Base-by-base conservation (phyloP, 2,888 invertebrate genomes). In the Drosophila neotestacea region DNA sequence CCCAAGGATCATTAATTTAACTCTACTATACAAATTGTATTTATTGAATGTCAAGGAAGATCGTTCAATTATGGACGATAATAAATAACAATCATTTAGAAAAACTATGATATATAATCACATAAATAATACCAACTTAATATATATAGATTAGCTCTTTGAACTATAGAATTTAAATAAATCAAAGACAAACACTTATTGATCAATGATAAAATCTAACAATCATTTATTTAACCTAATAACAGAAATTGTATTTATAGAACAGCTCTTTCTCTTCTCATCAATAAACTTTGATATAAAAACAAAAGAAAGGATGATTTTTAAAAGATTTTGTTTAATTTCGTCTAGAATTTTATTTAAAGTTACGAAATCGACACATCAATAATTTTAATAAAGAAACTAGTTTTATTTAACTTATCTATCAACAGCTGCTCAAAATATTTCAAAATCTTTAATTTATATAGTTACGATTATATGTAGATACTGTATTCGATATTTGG, bases 371-470 rank as follows among this genome's bases (percentile, higher is more conserved):
- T 6, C 1, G 27, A 13, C 22, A 4, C 41, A 54, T 42, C 22
- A 22, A 22, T 4, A 32, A 42, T 7, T 54, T 30, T 1, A n/a
- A 38, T 28, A 13, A 5, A 16, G 41, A 54, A 22, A 22, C 27
- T 27, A 22, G 34, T 36, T 38, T 36, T 27, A 50, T 27, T 27
- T 22, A 41, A 32, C 32, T 22, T 3, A 34, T 34, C 32, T 4
- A n/a, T 44, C 42, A 56, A 34, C 44, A 56, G 34, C 32, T 41
- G 16, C 30, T 13, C 27, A 0, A 54, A 4, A 48, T 34, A 44
- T 55, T 55, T 32, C 42, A 44, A 34, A 55, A 55, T 56, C 16
- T n/a, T 22, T n/a, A 6, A 56, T 1, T 1, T 22, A 22, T 22
- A 22, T 3, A 10, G 10, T 27, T 55, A 2, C 7, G 11, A 27